Evolutionary conservation across 2,888 invertebrate species (phyloP).

Genomic region (Cynaeus angustus): DNA sequence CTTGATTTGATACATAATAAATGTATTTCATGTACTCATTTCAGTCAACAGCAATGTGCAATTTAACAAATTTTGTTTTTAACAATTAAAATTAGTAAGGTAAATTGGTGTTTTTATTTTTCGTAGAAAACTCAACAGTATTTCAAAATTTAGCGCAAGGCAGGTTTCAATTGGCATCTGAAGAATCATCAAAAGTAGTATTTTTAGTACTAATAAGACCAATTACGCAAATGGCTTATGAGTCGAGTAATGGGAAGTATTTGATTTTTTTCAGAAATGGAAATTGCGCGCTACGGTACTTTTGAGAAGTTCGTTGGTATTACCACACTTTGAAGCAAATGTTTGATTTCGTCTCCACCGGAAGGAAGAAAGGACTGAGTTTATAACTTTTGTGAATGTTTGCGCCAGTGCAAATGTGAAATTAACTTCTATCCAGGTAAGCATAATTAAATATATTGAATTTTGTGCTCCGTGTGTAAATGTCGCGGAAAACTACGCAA

Average conservation of each 20-base stretch:
- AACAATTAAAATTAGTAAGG: constrained; percentile 28
- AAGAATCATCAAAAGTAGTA: neutral
- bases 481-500: too few species aligned
- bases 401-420: neutral
- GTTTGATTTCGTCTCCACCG: neutral
- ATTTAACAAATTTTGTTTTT: constrained; percentile 40
- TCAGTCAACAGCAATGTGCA: constrained; percentile 33
- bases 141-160: constrained; percentile 3
- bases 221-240: neutral
- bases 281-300: constrained; percentile 6
- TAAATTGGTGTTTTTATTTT: constrained; percentile 20
- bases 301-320: constrained; percentile 10
- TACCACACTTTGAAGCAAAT: neutral
- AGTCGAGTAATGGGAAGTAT: constrained; percentile 19
- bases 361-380: neutral
- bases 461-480: too few species aligned
- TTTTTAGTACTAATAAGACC: neutral
- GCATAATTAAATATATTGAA: neutral
- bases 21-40: constrained; percentile 11
- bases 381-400: constrained; percentile 18
- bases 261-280: constrained; percentile 34
- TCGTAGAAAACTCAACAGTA: neutral
- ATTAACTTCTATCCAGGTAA: neutral
- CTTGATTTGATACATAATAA: constrained; percentile 2
- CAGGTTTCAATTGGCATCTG: neutral